A percentile compares a stretch with the other conserved stretches of the same genome.
These are phyloP conservation scores for Drosophila punjabiensis DNA, from an alignment of 1,140 invertebrate genomes.

Conservation along the genomic window DNA sequence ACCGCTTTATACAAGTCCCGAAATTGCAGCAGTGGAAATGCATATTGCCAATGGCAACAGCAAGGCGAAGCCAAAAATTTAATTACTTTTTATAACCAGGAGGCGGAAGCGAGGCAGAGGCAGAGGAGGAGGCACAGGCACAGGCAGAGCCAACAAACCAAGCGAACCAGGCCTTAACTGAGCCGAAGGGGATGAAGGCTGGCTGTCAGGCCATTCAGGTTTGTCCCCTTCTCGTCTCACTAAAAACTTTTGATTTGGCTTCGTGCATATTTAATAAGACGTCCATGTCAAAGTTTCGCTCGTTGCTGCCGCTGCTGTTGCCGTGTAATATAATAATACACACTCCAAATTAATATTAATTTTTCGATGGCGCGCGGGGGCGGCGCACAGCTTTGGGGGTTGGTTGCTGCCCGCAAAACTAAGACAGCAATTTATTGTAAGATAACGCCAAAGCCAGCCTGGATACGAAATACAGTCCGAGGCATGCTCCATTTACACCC, in stretches of 20 bases:
- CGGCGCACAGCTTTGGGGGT: slow-evolving; percentile 5
- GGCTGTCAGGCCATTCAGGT: slow-evolving; percentile 37
- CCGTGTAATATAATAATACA: slow-evolving; percentile 68
- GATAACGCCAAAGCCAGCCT: slow-evolving; percentile 61
- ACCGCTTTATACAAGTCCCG: slow-evolving; percentile 26
- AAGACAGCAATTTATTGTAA: slow-evolving; percentile 76
- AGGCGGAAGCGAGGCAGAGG: slow-evolving; percentile 8
- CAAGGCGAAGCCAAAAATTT: slow-evolving; percentile 62
- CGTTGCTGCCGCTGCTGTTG: slow-evolving; percentile 13
- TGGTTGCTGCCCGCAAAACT: slow-evolving; percentile 54
- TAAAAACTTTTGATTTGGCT: slow-evolving; percentile 66
- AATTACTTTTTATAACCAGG: slow-evolving; percentile 73
- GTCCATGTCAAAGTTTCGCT: slow-evolving; percentile 68
- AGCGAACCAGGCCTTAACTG: slow-evolving; percentile 5
- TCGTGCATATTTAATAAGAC: slow-evolving; percentile 75
- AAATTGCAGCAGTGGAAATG: slow-evolving; percentile 46
- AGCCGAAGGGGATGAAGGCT: slow-evolving; percentile 34
- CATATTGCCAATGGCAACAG: slow-evolving; percentile 52
- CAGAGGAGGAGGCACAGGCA: slow-evolving; percentile 6
- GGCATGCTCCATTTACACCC: slow-evolving; percentile 73
- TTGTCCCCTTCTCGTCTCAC: neutral
- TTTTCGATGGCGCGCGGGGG: slow-evolving; percentile 24
- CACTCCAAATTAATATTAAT: slow-evolving; percentile 78
- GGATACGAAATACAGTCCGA: slow-evolving; percentile 58
- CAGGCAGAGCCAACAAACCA: slow-evolving; percentile 33